phyloP scores from a whole-genome alignment of 2,797 vertebrate species.

The Sebastes hubbsi region DNA sequence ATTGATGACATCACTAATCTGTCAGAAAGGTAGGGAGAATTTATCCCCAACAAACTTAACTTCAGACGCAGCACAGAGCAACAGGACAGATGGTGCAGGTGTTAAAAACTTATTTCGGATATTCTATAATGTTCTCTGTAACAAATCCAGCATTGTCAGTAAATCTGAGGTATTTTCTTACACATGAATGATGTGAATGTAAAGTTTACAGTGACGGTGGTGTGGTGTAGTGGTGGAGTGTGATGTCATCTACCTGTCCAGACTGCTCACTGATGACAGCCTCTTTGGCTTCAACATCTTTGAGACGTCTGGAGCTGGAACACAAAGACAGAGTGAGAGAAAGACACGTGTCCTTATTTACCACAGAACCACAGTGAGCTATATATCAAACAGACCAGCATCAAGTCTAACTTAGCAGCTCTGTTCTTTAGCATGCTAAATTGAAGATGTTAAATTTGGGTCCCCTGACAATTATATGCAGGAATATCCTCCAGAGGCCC shows the following conservation, averaged over 20 bases:
- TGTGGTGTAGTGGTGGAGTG: neutral
- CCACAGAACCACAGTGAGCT: neutral
- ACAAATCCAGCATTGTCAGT: neutral
- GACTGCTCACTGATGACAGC: slow-evolving; percentile 64
- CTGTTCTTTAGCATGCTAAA: neutral
- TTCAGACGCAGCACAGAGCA: neutral
- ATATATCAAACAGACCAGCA: neutral
- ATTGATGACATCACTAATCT: neutral
- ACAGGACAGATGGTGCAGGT: neutral
- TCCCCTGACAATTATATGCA: neutral
- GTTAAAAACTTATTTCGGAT: neutral
- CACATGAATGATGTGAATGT: neutral
- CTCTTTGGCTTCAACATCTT: slow-evolving; percentile 73
- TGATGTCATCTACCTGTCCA: slow-evolving; percentile 70
- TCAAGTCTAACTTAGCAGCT: neutral
- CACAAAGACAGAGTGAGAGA: neutral
- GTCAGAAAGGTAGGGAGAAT: neutral
- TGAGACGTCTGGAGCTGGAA: slow-evolving; percentile 57
- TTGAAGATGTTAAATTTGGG: neutral
- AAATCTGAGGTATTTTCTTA: neutral
- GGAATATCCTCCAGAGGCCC: neutral
- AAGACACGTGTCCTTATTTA: neutral
- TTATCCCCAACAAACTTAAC: neutral
- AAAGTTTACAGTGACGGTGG: neutral
- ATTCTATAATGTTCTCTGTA: too few relatives aligned